Percentiles rank a stretch among this genome's conserved stretches.
These are phyloP conservation scores for Bombycilla garrulus DNA, from an alignment of 2,113 vertebrate genomes.

Conservation along the genomic window DNA sequence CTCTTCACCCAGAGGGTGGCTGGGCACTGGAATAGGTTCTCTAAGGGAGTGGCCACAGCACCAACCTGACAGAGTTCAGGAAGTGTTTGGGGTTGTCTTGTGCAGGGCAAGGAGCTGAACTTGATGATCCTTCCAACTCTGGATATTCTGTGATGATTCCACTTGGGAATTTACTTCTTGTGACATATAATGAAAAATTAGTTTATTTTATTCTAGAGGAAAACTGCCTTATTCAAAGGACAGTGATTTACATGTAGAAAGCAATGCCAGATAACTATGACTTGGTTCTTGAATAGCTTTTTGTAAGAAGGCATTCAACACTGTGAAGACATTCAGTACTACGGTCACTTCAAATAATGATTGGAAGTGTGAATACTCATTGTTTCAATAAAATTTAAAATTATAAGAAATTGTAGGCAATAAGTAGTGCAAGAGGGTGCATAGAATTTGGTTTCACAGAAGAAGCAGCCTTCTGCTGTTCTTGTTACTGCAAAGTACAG, in stretches of 20 bases:
- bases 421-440: background rate
- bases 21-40: background rate
- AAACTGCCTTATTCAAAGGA: background rate
- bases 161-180: background rate
- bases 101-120: background rate
- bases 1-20: background rate
- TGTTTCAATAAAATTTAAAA: background rate
- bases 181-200: background rate
- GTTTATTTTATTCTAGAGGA: background rate
- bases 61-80: background rate
- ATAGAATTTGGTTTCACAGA: background rate
- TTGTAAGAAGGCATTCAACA: background rate
- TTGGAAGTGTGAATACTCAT: background rate
- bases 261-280: background rate
- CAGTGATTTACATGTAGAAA: background rate
- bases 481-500: background rate
- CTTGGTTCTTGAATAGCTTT: background rate
- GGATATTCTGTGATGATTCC: background rate
- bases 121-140: background rate
- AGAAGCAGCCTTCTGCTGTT: background rate
- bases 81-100: background rate
- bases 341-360: background rate
- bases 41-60: background rate
- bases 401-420: background rate
- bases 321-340: background rate